Percentiles rank a stretch among this genome's conserved stretches.
These are phyloP conservation scores for Alitta virens DNA, from an alignment of 2,888 invertebrate genomes.

Conservation along the genomic window DNA sequence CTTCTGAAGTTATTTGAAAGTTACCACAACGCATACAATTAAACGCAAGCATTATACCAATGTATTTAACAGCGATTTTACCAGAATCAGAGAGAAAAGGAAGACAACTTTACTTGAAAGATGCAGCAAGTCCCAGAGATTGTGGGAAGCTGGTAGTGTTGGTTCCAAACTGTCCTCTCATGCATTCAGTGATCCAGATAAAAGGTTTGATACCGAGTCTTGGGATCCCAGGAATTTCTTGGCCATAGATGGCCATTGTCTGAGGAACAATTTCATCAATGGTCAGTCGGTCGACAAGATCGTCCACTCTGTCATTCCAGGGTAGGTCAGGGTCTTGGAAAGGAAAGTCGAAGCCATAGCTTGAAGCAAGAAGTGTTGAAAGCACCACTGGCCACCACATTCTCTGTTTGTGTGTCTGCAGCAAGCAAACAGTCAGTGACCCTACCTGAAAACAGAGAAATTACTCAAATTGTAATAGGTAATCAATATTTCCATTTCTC, in stretches of 20 bases:
- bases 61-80: no score
- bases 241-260: constrained; percentile 4
- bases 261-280: constrained; percentile 36
- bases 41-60: no score
- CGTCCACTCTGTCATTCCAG: constrained; percentile 45
- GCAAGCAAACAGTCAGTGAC: no score
- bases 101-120: constrained; percentile 12
- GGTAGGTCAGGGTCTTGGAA: constrained; percentile 44
- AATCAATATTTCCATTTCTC: no score
- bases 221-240: constrained; percentile 41
- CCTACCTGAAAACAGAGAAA: no score
- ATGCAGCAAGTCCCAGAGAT: constrained; percentile 3
- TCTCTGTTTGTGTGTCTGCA: no score
- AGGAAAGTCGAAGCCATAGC: constrained; percentile 25
- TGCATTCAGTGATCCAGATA: constrained; percentile 51
- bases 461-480: no score
- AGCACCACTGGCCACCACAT: no score
- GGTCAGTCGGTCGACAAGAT: constrained; percentile 43
- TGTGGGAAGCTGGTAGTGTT: constrained; percentile 41
- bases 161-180: constrained; percentile 43
- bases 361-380: background rate
- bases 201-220: constrained; percentile 47
- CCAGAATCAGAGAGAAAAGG: no score
- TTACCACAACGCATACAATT: no score
- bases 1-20: no score